phyloP scores from a whole-genome alignment of 1,140 invertebrate genomes.

The Sitodiplosis mosellana region DNA sequence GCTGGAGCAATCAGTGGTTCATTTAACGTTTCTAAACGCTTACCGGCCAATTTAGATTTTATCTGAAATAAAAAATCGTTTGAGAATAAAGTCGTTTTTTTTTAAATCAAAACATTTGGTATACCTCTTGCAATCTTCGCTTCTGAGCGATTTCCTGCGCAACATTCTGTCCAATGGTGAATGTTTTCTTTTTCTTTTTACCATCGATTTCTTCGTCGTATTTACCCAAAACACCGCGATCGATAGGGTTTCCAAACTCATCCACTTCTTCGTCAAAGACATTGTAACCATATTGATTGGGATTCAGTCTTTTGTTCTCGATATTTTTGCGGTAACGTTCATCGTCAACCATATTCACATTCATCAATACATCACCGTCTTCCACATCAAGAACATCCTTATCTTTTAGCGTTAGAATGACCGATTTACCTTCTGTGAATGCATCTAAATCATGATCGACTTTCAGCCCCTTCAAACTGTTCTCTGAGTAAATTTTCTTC shows the following conservation, averaged over 20 bases:
- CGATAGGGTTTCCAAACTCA: slow-evolving; percentile 52
- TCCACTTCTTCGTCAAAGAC: slow-evolving; percentile 74
- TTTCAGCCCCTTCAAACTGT: slow-evolving; percentile 62
- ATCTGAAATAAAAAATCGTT: slow-evolving; percentile 13
- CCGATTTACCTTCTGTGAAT: slow-evolving; percentile 66
- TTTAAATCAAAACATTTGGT: neutral
- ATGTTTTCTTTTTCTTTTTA: slow-evolving; percentile 50
- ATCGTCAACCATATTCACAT: slow-evolving; percentile 90
- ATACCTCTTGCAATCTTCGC: slow-evolving; percentile 23
- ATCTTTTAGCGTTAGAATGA: slow-evolving; percentile 90
- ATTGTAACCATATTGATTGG: slow-evolving; percentile 68
- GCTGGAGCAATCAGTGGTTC: slow-evolving; percentile 51
- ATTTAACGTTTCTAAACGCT: slow-evolving; percentile 51
- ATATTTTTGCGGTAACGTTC: slow-evolving; percentile 82
- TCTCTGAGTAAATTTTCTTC: slow-evolving; percentile 40
- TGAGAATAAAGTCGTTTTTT: neutral
- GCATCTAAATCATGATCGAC: slow-evolving; percentile 70
- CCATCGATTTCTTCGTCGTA: slow-evolving; percentile 94
- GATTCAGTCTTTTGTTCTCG: slow-evolving; percentile 66
- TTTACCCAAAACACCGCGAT: slow-evolving; percentile 61
- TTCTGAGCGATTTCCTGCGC: slow-evolving; percentile 28
- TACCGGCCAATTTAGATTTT: slow-evolving; percentile 41
- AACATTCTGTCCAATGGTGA: slow-evolving; percentile 49
- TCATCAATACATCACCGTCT: slow-evolving; percentile 69
- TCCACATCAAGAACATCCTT: slow-evolving; percentile 75